Percentiles rank a stretch among this genome's conserved stretches.
phyloP scores from a whole-genome alignment of 2,888 invertebrate genomes.

The Frankliniella fusca region DNA sequence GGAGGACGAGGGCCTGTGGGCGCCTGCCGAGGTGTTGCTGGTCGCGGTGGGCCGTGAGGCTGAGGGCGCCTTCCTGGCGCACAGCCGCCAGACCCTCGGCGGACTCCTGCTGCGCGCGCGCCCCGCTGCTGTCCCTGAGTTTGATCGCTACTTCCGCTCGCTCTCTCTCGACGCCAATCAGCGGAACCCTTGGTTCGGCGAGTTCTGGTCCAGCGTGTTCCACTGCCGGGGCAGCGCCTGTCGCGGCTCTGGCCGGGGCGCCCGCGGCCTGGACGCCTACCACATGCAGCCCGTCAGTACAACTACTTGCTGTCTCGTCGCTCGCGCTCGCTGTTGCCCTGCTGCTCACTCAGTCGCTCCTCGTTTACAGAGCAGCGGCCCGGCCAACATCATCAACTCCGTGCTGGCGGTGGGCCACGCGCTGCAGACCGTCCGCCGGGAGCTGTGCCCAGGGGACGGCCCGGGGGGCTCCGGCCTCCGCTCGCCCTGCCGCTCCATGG shows the following conservation, averaged over 20 bases:
- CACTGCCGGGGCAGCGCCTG: constrained; percentile 43
- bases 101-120: constrained; percentile 35
- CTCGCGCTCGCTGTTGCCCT: too few species aligned
- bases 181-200: constrained; percentile 49
- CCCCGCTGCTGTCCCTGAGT: constrained; percentile 39
- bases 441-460: constrained; percentile 40
- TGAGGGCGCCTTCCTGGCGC: constrained; percentile 31
- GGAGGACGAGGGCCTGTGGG: constrained; percentile 35
- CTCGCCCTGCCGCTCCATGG: constrained; percentile 33
- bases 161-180: constrained; percentile 41
- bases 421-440: constrained; percentile 43
- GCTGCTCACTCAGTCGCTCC: too few species aligned
- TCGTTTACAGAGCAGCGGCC: constrained; percentile 38
- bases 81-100: constrained; percentile 36
- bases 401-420: constrained; percentile 46
- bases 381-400: constrained; percentile 46
- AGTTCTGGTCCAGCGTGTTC: constrained; percentile 45
- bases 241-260: background rate
- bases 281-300: background rate
- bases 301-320: too few species aligned
- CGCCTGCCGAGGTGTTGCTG: constrained; percentile 35
- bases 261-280: constrained; percentile 10
- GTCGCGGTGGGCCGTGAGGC: constrained; percentile 34
- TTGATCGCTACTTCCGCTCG: constrained; percentile 40
- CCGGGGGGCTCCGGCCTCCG: background rate